Evolutionary conservation across 1,140 invertebrate species (phyloP).

Genomic region (Sitophilus oryzae): DNA sequence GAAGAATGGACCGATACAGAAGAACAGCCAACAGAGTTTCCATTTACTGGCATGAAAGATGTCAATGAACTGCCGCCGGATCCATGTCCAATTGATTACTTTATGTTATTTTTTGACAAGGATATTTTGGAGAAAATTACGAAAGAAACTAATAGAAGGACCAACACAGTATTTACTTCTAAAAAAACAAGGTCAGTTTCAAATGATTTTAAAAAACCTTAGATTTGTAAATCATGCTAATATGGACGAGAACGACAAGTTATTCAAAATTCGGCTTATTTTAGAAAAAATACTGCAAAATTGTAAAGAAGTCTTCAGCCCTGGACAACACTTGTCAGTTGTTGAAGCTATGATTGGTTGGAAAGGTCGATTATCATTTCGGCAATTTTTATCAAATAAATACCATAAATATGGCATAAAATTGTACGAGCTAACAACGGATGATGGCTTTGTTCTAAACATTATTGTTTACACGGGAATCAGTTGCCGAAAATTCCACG

Average conservation of each 20-base stretch:
- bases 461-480: slow-evolving; percentile 7
- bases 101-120: too few species aligned
- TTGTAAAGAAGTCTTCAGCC: slow-evolving; percentile 5
- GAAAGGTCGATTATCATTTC: slow-evolving; percentile 3
- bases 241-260: slow-evolving; percentile 2
- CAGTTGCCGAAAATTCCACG: background rate
- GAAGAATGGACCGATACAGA: too few species aligned
- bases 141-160: too few species aligned
- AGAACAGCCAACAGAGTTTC: too few species aligned
- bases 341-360: slow-evolving; percentile 4
- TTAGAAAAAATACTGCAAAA: slow-evolving; percentile 1
- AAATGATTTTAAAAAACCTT: slow-evolving; percentile 4
- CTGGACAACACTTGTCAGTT: background rate
- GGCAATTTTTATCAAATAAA: slow-evolving; percentile 8
- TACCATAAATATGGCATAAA: too few species aligned
- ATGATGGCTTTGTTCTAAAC: slow-evolving; percentile 10
- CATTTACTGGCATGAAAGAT: too few species aligned
- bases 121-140: too few species aligned
- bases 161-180: too few species aligned
- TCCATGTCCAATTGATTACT: too few species aligned
- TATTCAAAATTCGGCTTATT: slow-evolving; percentile 4
- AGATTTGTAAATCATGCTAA: slow-evolving; percentile 1
- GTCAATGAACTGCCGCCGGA: too few species aligned
- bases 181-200: too few species aligned
- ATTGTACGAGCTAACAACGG: slow-evolving; percentile 1